Base-by-base conservation (phyloP, 2,888 invertebrate species). In the Dyspetes luteomarginatus region DNA sequence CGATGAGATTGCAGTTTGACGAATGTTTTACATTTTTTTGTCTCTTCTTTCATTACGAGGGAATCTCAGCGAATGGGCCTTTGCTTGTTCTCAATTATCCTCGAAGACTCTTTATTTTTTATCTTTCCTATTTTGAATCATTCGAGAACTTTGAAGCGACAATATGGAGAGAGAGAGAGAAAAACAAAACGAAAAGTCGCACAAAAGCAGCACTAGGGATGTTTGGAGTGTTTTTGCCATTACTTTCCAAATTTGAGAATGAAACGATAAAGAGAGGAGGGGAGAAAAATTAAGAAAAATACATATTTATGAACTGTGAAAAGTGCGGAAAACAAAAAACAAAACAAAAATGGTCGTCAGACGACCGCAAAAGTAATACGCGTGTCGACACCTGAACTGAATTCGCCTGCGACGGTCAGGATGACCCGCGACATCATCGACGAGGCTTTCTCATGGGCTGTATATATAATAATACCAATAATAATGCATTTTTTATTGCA, bases 401-500 rank as follows among this genome's bases (percentile, higher is more conserved):
- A 48, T 45, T 69, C 55, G 78, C 5, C 60, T 28, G 28, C 52
- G 65, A 28, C 58, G 30, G 52, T 9, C 58, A 52, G 28, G 41
- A 24, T 52, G 48, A 48, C 74, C 71, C 75, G 71, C 24, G 50
- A n/a, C n/a, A 7, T 7, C 65, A n/a, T 76, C 76, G 76, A 72
- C 64, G 9, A 91, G 80, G 80, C 67, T 71, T 65, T 28, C 12
- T 36, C 28, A 28, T 17, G 55, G 28, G 55, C 36, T 19, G 17
- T 48, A 48, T 48, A 48, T 48, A n/a, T 1, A 43, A n/a, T n/a
- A n/a, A n/a, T n/a, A n/a, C n/a, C n/a, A n/a, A n/a, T n/a, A n/a
- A n/a, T n/a, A n/a, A n/a, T n/a, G n/a, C n/a, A n/a, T n/a, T n/a
- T n/a, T n/a, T n/a, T n/a, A n/a, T n/a, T n/a, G n/a, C 5, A 28